phyloP scores from a whole-genome alignment of 1,140 invertebrate species.

The Anastrepha obliqua region DNA sequence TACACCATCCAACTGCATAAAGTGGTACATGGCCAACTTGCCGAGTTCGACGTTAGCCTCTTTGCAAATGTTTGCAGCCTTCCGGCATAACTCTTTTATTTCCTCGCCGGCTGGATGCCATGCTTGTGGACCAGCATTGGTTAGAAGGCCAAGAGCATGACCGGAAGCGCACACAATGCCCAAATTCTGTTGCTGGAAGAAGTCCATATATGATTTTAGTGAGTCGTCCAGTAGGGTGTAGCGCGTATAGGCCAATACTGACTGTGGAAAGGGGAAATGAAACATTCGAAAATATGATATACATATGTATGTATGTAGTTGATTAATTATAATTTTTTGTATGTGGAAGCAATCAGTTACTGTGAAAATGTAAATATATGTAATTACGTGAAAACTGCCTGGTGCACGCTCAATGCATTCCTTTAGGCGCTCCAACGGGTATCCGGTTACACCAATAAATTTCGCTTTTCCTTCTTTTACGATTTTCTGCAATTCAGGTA shows the following conservation, averaged over 20 bases:
- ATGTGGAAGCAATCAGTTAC: background rate
- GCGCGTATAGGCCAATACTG: constrained; percentile 86
- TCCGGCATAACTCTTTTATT: constrained; percentile 80
- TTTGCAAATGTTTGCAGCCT: constrained; percentile 80
- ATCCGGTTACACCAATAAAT: constrained; percentile 92
- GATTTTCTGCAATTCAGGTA: constrained; percentile 86
- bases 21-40: constrained; percentile 82
- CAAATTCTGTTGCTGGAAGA: constrained; percentile 82
- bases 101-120: constrained; percentile 89
- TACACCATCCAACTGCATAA: constrained; percentile 77
- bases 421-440: constrained; percentile 85
- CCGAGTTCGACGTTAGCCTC: constrained; percentile 82
- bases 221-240: constrained; percentile 87
- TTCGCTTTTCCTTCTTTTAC: constrained; percentile 85
- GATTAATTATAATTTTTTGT: too few species aligned
- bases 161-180: constrained; percentile 89
- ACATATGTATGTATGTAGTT: background rate
- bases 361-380: background rate
- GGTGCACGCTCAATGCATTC: constrained; percentile 80
- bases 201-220: constrained; percentile 83
- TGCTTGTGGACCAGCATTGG: constrained; percentile 82
- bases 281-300: background rate
- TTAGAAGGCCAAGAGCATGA: constrained; percentile 88
- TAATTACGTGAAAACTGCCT: constrained; percentile 66
- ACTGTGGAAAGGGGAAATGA: constrained; percentile 75